Base-by-base conservation (phyloP, 1,140 invertebrate species). In the Zaprionus vittiger region DNA sequence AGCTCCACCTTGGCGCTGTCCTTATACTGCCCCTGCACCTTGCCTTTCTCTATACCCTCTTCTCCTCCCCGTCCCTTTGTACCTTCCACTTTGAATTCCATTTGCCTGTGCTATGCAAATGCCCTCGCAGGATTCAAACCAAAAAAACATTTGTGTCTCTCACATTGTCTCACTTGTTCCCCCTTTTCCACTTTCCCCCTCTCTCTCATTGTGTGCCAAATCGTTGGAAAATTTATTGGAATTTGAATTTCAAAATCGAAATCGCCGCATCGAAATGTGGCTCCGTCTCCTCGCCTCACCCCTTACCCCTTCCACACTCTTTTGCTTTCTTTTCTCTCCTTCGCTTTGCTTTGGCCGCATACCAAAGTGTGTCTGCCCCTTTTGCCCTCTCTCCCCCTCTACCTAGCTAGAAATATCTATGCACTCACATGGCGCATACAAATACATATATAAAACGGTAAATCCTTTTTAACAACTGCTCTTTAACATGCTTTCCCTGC, bases 401-500 rank as follows among this genome's bases (percentile, higher is more conserved):
- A 38, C 34, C 56, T 56, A 28, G 20, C 22, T 15, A 3, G 15
- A 12, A 2, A 7, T 37, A 31, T 61, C 49, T 57, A 22, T 63
- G 26, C 62, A 49, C 71, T 52, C 75, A 59, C 77, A 67, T 69
- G 38, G 56, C 49, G 69, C 69, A 76, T 56, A 71, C 65, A 84
- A 89, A 90, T 82, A 52, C 22, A 78, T 82, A 52, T 24, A 78
- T 82, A 82, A 90, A 90, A 90, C 79, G 86, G 73, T 90, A 90
- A 90, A 90, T 90, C 85, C 85, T 80, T 90, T 90, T 85, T 90
- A 90, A 90, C 85, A 90, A 90, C 85, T 89, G 84, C 84, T 90
- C 81, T 90, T 90, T 90, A 90, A 90, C 85, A 90, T 90, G 89
- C 84, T 77, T 56, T 49, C 34, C 66, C 55, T 61, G 24, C 49